Conservation (phyloP, 1,140 invertebrate species). For the Cydia strobilella region DNA sequence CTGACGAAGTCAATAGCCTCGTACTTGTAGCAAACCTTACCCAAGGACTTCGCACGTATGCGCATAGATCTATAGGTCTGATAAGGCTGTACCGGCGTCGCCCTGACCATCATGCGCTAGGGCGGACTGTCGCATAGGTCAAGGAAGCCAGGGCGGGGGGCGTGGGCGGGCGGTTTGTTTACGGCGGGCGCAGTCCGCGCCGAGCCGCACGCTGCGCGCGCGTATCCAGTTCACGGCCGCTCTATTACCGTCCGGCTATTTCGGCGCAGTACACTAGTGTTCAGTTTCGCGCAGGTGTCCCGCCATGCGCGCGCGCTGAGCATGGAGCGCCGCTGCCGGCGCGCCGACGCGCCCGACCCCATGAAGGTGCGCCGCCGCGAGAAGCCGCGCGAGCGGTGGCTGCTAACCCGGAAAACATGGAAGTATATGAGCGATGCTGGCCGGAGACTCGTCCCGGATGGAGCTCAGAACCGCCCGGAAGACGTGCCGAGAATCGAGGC, state of each 20-base stretch:
- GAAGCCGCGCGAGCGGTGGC: slow-evolving; percentile 88
- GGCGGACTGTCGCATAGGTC: slow-evolving; percentile 57
- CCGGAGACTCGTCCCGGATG: slow-evolving; percentile 90
- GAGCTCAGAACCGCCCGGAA: slow-evolving; percentile 84
- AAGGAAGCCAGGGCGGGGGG: slow-evolving; percentile 49
- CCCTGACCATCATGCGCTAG: slow-evolving; percentile 54
- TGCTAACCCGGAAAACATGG: slow-evolving; percentile 93
- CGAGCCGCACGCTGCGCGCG: slow-evolving; percentile 54
- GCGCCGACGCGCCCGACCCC: slow-evolving; percentile 54
- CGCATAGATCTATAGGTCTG: neutral
- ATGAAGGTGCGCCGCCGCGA: slow-evolving; percentile 81
- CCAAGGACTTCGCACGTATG: neutral
- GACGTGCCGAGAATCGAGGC: slow-evolving; percentile 90
- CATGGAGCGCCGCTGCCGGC: slow-evolving; percentile 72
- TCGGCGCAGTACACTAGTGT: slow-evolving; percentile 70
- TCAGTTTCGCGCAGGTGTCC: slow-evolving; percentile 65
- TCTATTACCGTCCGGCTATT: slow-evolving; percentile 77
- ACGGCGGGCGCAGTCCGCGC: slow-evolving; percentile 64
- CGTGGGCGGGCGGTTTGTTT: slow-evolving; percentile 60
- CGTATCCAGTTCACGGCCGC: slow-evolving; percentile 76
- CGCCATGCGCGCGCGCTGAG: slow-evolving; percentile 66
- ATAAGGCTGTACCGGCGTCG: slow-evolving; percentile 39
- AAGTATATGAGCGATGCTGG: slow-evolving; percentile 94
- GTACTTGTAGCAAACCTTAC: neutral
- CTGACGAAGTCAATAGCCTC: neutral